A percentile compares a stretch with the other conserved stretches of the same genome.
phyloP scores from a whole-genome alignment of 1,140 invertebrate genomes.

The Ips typographus region DNA sequence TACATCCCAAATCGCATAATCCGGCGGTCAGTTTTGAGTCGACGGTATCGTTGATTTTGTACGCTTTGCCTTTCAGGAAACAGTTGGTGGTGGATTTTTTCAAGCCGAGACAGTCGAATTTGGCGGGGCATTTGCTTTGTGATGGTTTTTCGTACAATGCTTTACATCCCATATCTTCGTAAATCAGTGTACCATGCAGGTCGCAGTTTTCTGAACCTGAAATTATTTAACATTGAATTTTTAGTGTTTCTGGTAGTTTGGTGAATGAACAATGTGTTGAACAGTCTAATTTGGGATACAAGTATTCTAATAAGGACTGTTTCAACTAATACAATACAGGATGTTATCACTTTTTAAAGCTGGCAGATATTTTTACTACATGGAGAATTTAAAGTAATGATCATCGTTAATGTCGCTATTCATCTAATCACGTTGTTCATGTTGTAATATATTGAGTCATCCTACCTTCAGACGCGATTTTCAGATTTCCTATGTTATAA shows the following conservation, averaged over 20 bases:
- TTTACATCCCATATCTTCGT: conserved; percentile 39
- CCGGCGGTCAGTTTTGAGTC: conserved; percentile 27
- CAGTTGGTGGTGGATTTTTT: conserved; percentile 26
- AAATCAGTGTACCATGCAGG: conserved; percentile 27
- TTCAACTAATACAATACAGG: no score
- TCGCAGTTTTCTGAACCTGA: conserved; percentile 20
- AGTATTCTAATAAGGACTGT: no score
- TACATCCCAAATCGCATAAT: conserved; percentile 35
- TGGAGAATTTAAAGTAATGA: no score
- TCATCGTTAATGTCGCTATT: no score
- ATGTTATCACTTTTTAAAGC: no score
- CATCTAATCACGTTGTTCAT: no score
- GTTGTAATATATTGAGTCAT: no score
- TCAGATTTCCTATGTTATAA: no score
- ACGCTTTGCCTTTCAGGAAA: conserved; percentile 30
- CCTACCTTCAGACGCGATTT: no score
- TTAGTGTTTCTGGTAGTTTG: not conserved
- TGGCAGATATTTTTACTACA: no score
- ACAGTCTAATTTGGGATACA: no score
- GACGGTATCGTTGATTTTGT: conserved; percentile 29
- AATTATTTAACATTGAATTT: conserved; percentile 8
- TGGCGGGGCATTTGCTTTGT: conserved; percentile 17
- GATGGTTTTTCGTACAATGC: conserved; percentile 11
- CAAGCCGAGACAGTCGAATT: conserved; percentile 32
- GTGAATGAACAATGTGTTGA: no score